A percentile compares a stretch with the other conserved stretches of the same genome.
phyloP scores from a whole-genome alignment of 2,113 vertebrate genomes.

The Alaudala cheleensis region DNA sequence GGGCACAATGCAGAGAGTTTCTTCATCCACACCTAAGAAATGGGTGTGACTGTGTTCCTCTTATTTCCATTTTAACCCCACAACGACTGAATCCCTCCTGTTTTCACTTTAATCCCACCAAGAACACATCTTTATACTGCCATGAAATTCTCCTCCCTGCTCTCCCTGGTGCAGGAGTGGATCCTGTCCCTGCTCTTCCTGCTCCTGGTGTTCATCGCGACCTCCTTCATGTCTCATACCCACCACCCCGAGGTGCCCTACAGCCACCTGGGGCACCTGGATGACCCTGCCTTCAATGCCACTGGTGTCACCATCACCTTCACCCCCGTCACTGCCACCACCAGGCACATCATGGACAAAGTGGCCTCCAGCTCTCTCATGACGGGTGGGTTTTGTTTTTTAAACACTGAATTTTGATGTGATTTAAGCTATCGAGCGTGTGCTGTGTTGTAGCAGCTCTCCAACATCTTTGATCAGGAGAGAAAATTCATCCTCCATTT shows the following conservation, averaged over 20 bases:
- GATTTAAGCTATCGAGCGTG: not conserved
- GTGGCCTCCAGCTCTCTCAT: slow-evolving; percentile 55
- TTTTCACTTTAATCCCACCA: rapidly evolving
- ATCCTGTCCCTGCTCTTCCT: slow-evolving; percentile 51
- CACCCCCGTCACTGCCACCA: slow-evolving; percentile 31
- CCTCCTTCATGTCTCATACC: rapidly evolving
- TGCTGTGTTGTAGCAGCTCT: not conserved
- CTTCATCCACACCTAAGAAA: rapidly evolving
- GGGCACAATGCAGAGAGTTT: rapidly evolving
- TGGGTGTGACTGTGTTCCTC: rapidly evolving
- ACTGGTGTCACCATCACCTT: slow-evolving; percentile 17
- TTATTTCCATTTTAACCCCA: not conserved
- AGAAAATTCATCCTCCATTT: not conserved
- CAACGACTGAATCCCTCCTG: no score
- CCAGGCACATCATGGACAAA: slow-evolving; percentile 57
- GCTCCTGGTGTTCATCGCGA: not conserved
- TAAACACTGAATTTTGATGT: not conserved
- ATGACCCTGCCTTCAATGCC: slow-evolving; percentile 42
- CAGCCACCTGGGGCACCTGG: slow-evolving; percentile 23
- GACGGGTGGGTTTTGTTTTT: slow-evolving; percentile 4
- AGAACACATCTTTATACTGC: rapidly evolving
- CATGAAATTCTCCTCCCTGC: not conserved
- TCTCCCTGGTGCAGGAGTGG: slow-evolving; percentile 58
- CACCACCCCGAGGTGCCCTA: not conserved
- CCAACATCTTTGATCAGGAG: rapidly evolving